A percentile compares a stretch with the other conserved stretches of the same genome.
Conservation (phyloP, 2,113 vertebrate genomes). For the Perca fluviatilis region DNA sequence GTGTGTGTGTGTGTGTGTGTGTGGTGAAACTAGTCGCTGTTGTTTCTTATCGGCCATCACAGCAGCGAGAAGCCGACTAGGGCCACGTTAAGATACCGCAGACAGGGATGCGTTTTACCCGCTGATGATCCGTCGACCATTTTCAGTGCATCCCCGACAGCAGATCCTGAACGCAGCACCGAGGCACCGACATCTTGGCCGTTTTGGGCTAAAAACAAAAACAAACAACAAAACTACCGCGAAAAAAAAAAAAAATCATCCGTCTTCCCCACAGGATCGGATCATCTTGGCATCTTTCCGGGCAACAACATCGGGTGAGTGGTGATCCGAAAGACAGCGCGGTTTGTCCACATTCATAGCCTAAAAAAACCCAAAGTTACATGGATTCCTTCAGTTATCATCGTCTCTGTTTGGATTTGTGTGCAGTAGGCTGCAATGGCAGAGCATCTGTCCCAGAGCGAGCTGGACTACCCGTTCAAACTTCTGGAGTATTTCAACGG, state of each 20-base stretch:
- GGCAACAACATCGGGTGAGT: not conserved
- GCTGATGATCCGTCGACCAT: constrained; percentile 16
- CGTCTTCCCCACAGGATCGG: not conserved
- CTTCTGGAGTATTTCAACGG: constrained; percentile 86
- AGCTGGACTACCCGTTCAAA: constrained; percentile 85
- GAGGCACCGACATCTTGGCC: constrained; percentile 58
- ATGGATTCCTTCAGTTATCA: not conserved
- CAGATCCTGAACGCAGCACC: constrained; percentile 12
- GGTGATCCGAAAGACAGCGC: fast-evolving
- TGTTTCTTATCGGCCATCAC: not conserved
- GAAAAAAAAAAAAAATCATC: not conserved
- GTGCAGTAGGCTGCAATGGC: constrained; percentile 69
- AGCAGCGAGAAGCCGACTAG: not conserved
- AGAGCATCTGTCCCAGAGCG: constrained; percentile 83
- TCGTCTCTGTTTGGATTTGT: not conserved
- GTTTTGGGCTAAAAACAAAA: not conserved
- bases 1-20: not conserved
- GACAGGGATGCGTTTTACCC: not conserved
- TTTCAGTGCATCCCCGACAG: not conserved
- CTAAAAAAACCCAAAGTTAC: not conserved
- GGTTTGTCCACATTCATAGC: not conserved
- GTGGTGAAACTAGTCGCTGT: not conserved
- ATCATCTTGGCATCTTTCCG: not conserved
- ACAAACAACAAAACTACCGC: not conserved
- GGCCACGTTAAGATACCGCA: not conserved